These are phyloP conservation scores for Urocolius indicus DNA, from an alignment of 2,113 vertebrate species.

Conservation along the genomic window DNA sequence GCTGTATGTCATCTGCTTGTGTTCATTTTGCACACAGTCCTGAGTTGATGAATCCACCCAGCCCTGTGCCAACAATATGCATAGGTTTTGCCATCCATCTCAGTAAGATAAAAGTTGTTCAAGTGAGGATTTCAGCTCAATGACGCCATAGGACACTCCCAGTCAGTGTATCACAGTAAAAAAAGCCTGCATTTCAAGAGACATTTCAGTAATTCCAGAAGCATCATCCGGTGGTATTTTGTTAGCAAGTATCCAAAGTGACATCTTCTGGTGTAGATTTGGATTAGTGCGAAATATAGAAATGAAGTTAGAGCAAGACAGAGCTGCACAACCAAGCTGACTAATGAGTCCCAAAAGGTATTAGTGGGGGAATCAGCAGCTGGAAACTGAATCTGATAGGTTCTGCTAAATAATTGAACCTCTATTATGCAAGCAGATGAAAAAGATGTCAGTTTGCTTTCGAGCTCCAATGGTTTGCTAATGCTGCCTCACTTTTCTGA, in stretches of 20 bases:
- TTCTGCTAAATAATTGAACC: background rate
- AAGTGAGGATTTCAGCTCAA: background rate
- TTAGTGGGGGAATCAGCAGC: background rate
- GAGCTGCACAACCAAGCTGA: background rate
- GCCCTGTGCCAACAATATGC: background rate
- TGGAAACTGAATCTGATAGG: background rate
- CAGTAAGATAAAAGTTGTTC: background rate
- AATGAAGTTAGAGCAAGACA: background rate
- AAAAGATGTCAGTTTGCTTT: background rate
- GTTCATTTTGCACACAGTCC: background rate
- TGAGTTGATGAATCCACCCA: background rate
- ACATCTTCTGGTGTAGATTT: constrained; percentile 20
- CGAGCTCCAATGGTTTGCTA: background rate
- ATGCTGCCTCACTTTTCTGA: background rate
- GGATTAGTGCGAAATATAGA: background rate
- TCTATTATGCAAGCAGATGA: background rate
- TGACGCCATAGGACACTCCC: background rate
- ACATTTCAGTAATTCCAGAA: background rate
- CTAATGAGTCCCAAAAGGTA: background rate
- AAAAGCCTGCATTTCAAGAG: background rate
- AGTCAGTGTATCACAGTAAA: background rate
- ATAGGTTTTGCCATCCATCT: background rate
- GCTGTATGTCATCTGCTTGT: background rate
- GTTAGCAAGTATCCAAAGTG: constrained; percentile 26
- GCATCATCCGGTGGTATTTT: background rate